Conservation (phyloP, 2,888 invertebrate species). For the Himalopsyche kuldschensis region DNA sequence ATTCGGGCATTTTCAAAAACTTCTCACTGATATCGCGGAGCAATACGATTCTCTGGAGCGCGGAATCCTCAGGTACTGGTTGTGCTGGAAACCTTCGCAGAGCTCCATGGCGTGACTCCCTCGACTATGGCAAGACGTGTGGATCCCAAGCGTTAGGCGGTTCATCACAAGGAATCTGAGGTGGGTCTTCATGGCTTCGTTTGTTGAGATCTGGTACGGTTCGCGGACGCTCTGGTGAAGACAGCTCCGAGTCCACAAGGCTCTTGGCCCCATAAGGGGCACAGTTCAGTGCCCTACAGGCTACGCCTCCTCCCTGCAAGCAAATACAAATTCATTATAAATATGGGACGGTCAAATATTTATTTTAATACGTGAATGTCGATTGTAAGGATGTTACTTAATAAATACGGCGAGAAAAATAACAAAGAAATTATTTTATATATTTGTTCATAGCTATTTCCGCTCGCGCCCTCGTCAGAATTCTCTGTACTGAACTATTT, state of each 20-base stretch:
- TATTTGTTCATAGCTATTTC: too few species aligned
- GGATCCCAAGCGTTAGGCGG: neutral
- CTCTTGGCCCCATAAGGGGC: neutral
- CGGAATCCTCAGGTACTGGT: neutral
- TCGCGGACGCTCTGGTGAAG: neutral
- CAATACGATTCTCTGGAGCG: neutral
- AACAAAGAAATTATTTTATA: too few species aligned
- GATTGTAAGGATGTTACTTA: too few species aligned
- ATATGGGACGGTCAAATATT: neutral
- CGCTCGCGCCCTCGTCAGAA: too few species aligned
- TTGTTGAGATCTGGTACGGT: neutral
- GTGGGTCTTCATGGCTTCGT: neutral
- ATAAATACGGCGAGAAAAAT: too few species aligned
- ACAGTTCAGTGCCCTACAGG: neutral
- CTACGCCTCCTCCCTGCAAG: neutral
- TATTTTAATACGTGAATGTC: neutral
- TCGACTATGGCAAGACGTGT: neutral
- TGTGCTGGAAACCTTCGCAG: neutral
- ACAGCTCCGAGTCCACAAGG: neutral
- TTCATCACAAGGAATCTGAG: neutral
- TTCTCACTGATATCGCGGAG: neutral
- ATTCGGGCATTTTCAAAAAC: neutral
- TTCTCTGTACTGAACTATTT: too few species aligned
- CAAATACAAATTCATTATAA: neutral
- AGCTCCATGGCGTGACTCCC: neutral